Percentiles rank a stretch among this genome's conserved stretches.
Conservation (phyloP, 2,113 vertebrate genomes). For the Plecotus auritus region DNA sequence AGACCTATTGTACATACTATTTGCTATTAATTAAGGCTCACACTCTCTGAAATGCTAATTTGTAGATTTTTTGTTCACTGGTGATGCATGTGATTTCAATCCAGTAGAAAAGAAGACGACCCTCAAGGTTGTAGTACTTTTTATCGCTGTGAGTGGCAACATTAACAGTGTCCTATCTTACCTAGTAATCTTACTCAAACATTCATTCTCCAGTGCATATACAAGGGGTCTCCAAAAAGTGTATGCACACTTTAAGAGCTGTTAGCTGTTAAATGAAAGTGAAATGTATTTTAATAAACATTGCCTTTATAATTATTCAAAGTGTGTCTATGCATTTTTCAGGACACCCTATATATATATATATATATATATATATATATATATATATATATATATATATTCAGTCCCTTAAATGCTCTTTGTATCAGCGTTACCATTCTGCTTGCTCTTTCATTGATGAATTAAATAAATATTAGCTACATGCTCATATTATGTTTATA, state of each 20-base stretch:
- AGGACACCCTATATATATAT: too few relatives aligned
- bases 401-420: background rate
- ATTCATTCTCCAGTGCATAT: background rate
- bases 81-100: background rate
- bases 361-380: background rate
- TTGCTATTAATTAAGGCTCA: background rate
- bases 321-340: too few relatives aligned
- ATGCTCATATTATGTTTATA: background rate
- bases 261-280: too few relatives aligned
- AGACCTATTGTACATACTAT: background rate
- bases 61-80: slow-evolving; percentile 1
- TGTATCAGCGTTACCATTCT: background rate
- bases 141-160: background rate
- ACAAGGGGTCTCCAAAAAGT: background rate
- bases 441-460: background rate
- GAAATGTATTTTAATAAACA: too few relatives aligned
- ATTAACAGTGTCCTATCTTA: background rate
- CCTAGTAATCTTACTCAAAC: background rate
- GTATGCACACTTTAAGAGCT: too few relatives aligned
- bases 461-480: background rate
- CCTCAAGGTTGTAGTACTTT: background rate
- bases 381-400: background rate
- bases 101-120: background rate
- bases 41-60: background rate
- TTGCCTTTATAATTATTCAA: too few relatives aligned